Base-by-base conservation (phyloP, 2,113 vertebrate species). In the Rallus limicola region DNA sequence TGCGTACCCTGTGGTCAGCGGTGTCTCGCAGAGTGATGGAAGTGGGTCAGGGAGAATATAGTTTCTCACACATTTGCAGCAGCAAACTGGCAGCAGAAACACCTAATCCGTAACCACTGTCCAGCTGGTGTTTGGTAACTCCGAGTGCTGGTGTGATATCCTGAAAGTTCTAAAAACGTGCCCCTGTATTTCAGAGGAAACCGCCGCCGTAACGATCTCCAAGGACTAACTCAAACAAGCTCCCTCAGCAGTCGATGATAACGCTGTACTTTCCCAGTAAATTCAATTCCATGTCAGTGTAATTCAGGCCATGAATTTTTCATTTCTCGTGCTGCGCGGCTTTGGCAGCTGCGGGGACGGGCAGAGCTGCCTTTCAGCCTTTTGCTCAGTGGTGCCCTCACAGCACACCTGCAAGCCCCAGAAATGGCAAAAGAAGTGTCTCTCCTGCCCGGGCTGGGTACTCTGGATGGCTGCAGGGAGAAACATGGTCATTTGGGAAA, bases 41-140 rank as follows among this genome's bases (percentile, higher is more conserved):
- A 74, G 50, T 50, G 55, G 71, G 52, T 82, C 92, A 77, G 70
- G 29, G 46, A 0, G 0, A 86, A 20, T 0, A 1, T 0, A 0
- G 12, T 52, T 88, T 68, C 62, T 46, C 83, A 56, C 1, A 0
- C n/a, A 46, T 78, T 88, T 59, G 26, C 80, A 59, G 79, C 80
- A 59, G 79, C 6, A 59, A 63, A 20, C 31, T 55, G 59, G 62
- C 86, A 75, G 58, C 56, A 92, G 72, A 48, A 74, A 44, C 12
- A 24, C 6, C 7, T 14, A 14, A 46, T 60, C 40, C 19, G 19
- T 80, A 59, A 42, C 68, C 46, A 13, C 2, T 1, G 64, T 59
- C 92, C 80, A 59, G 5, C 0, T 81, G 50, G 50, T 81, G 38
- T 81, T 78, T 60, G 40, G n/a, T 67, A 42, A 50, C 42, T 71